phyloP scores from a whole-genome alignment of 2,888 invertebrate species.

The Drosophila vallismaia region DNA sequence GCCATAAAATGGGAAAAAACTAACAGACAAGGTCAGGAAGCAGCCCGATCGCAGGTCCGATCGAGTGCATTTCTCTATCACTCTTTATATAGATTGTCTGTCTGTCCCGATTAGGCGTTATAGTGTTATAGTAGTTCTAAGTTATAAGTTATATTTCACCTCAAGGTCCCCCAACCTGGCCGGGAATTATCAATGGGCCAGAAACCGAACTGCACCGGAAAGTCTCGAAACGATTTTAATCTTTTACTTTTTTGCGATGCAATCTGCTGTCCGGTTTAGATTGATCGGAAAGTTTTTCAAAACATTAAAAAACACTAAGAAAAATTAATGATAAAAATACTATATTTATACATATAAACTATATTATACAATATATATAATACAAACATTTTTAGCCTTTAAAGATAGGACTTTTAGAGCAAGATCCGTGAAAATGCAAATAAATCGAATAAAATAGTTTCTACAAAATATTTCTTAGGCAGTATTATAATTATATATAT shows the following conservation, averaged over 20 bases:
- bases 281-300: background rate
- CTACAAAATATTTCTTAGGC: too few species aligned
- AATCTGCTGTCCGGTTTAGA: constrained; percentile 9
- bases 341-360: too few species aligned
- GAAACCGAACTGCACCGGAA: background rate
- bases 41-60: background rate
- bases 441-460: too few species aligned
- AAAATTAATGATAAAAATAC: background rate
- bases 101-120: constrained; percentile 4
- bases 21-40: constrained; percentile 24
- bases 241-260: background rate
- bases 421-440: too few species aligned
- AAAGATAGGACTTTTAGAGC: too few species aligned
- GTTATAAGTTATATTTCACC: too few species aligned
- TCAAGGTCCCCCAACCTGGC: constrained; percentile 7
- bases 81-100: background rate
- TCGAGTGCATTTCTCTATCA: background rate
- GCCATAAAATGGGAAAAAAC: background rate
- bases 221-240: background rate
- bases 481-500: too few species aligned
- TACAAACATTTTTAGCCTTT: too few species aligned
- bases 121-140: background rate
- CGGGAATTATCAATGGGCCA: background rate
- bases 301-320: background rate
- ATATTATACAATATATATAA: too few species aligned